Base-by-base conservation (phyloP, 2,888 invertebrate genomes). In the Clusia tigrina region DNA sequence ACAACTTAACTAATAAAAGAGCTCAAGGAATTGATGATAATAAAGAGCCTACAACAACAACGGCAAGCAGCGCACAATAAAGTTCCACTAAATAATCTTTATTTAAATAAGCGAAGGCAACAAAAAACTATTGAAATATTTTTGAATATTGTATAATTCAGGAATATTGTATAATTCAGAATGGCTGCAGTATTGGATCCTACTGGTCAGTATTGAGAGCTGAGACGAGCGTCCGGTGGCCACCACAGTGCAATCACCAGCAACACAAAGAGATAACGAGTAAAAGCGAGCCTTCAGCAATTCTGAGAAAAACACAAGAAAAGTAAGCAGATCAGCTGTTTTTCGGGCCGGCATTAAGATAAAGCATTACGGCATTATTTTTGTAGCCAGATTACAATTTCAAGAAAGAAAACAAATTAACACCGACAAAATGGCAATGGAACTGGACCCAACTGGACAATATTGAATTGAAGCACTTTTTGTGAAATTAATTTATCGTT, bases 381-480 rank as follows among this genome's bases (percentile, higher is more conserved):
- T 42, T 54, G 3, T 25, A 58, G 32, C n/a, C 55, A 48, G 53
- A 51, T 58, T 37, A 17, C 23, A 54, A 42, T 51, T 60, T 57
- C 17, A 15, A 26, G 37, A n/a, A n/a, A n/a, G n/a, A n/a, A n/a
- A n/a, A n/a, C n/a, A n/a, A n/a, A 55, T 10, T 26, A 48, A 57
- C 57, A 59, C n/a, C 52, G 55, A 10, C 58, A 73, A 69, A 71
- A 81, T 83, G 83, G 78, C 75, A 63, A 67, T 70, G 63, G 76
- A 74, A 70, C 74, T 83, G 71, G 83, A 83, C 75, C 83, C 83
- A 62, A 83, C 83, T 71, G 83, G 83, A 63, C 82, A 83, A 71
- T 83, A 83, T 66, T 83, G 71, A 69, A 38, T 54, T 20, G 17
- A 25, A 24, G 48, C 55, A 15, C 2, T 53, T 52, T 37, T 20